phyloP scores from a whole-genome alignment of 2,888 invertebrate genomes.

The Drosophila histrio region DNA sequence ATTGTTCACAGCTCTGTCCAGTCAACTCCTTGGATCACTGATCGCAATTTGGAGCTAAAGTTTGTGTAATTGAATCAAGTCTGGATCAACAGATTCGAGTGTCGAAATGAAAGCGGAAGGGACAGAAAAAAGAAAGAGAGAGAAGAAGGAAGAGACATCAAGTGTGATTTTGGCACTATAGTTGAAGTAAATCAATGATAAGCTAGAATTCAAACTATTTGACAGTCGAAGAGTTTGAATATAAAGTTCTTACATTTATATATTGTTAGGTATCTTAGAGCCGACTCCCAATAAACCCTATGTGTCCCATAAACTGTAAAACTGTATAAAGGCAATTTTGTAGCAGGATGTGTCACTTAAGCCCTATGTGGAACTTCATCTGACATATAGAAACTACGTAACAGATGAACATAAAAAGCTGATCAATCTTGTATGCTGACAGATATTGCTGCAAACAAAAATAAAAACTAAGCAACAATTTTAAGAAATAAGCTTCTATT shows the following conservation, averaged over 20 bases:
- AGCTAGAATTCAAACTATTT: background rate
- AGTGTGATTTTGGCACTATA: conserved; percentile 35
- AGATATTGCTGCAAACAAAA: too few species aligned
- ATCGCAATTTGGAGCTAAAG: conserved; percentile 53
- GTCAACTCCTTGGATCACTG: conserved; percentile 36
- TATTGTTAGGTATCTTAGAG: too few species aligned
- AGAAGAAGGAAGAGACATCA: background rate
- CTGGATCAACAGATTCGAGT: conserved; percentile 10
- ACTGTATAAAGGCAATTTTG: too few species aligned
- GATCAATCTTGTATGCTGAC: too few species aligned
- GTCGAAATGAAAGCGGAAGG: conserved; percentile 2
- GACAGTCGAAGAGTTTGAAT: background rate
- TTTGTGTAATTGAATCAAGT: conserved; percentile 63
- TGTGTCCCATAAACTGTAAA: too few species aligned
- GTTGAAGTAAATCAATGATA: conserved; percentile 1
- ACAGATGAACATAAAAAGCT: too few species aligned
- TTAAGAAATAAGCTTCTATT: too few species aligned
- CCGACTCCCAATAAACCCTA: too few species aligned
- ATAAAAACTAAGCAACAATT: too few species aligned
- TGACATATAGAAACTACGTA: too few species aligned
- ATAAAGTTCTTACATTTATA: background rate
- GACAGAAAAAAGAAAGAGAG: background rate
- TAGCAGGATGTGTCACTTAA: too few species aligned
- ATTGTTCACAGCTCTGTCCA: conserved; percentile 57
- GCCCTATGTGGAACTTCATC: too few species aligned